A percentile compares a stretch with the other conserved stretches of the same genome.
Evolutionary conservation across 2,888 invertebrate genomes (phyloP).

Genomic region (Luffia ferchaultella): DNA sequence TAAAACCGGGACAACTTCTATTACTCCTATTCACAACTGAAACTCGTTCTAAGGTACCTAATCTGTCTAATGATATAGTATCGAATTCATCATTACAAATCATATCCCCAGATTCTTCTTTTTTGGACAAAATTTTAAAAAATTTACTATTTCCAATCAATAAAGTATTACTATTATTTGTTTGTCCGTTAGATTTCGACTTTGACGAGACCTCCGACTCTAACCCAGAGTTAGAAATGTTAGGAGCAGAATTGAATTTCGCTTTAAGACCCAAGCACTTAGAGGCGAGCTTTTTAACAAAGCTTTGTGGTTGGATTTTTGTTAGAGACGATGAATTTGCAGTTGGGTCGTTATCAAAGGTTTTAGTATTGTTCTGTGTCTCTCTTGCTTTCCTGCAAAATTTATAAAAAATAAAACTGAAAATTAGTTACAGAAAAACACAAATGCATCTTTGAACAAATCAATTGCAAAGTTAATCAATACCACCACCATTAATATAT

Average conservation of each 20-base stretch:
- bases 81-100: constrained; percentile 56
- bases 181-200: constrained; percentile 33
- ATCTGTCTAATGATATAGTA: constrained; percentile 52
- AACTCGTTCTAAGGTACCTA: constrained; percentile 50
- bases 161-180: constrained; percentile 38
- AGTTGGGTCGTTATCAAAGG: constrained; percentile 42
- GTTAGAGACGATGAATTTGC: constrained; percentile 54
- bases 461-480: background rate
- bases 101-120: constrained; percentile 53
- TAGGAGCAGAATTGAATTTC: constrained; percentile 59
- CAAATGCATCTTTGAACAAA: background rate
- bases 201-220: constrained; percentile 42
- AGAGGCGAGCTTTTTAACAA: constrained; percentile 62
- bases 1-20: constrained; percentile 55
- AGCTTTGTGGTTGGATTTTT: constrained; percentile 52
- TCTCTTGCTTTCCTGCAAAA: constrained; percentile 61
- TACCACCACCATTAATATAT: constrained; percentile 3
- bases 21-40: constrained; percentile 54
- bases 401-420: constrained; percentile 55
- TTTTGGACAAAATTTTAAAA: constrained; percentile 53
- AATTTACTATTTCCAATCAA: constrained; percentile 58
- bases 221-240: constrained; percentile 44
- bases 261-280: constrained; percentile 61
- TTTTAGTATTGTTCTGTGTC: constrained; percentile 57
- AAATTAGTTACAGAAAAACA: constrained; percentile 16